Evolutionary conservation across 1,140 invertebrate genomes (phyloP).

Genomic region (Aphis gossypii): DNA sequence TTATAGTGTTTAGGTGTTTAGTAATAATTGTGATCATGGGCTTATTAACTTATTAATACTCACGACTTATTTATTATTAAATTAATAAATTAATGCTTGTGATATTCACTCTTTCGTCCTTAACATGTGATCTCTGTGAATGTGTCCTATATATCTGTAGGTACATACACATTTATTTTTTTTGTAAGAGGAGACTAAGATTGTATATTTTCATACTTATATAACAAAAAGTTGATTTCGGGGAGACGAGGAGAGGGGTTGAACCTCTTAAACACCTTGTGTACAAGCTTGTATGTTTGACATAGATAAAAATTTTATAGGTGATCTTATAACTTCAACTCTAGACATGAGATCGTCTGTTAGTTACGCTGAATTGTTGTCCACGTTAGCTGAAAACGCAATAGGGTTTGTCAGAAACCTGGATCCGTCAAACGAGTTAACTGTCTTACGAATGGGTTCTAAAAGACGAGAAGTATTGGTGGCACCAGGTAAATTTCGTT

Average conservation of each 20-base stretch:
- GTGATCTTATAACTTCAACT: constrained; percentile 93
- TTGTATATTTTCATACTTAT: too few relatives aligned
- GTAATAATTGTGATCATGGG: background rate
- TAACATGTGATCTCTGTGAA: background rate
- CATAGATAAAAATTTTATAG: constrained; percentile 61
- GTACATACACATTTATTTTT: too few relatives aligned
- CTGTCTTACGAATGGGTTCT: constrained; percentile 91
- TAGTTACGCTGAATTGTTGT: constrained; percentile 91
- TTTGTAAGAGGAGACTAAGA: too few relatives aligned
- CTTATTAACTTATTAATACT: background rate
- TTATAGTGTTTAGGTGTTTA: too few relatives aligned
- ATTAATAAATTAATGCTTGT: background rate
- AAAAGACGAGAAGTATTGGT: constrained; percentile 98
- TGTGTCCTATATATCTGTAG: background rate
- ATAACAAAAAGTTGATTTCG: too few relatives aligned
- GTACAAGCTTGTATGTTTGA: background rate
- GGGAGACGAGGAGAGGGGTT: too few relatives aligned
- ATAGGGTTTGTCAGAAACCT: constrained; percentile 92
- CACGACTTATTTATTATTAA: too few relatives aligned
- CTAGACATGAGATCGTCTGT: constrained; percentile 92
- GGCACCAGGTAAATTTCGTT: constrained; percentile 76
- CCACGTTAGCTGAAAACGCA: constrained; percentile 90
- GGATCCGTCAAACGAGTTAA: constrained; percentile 95
- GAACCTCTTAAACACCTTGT: background rate
- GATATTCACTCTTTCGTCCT: background rate